phyloP scores from a whole-genome alignment of 2,797 vertebrate genomes.

The Pteronotus mesoamericanus region DNA sequence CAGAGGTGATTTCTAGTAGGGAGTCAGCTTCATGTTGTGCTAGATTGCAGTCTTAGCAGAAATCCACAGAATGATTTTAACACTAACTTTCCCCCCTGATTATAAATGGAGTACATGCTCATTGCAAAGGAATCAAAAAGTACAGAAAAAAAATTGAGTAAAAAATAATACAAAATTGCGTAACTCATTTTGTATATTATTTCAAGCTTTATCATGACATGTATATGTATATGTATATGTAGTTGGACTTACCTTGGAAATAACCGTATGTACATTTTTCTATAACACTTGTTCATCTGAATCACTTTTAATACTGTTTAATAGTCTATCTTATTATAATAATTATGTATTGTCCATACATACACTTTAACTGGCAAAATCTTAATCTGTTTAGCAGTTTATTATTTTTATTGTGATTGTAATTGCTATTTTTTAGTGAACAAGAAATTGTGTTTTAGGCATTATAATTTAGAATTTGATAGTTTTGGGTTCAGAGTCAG shows the following conservation, averaged over 20 bases:
- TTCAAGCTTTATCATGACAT: neutral
- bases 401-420: neutral
- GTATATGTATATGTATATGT: neutral
- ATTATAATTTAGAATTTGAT: neutral
- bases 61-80: neutral
- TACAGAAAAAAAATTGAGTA: neutral
- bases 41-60: neutral
- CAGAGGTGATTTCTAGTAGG: neutral
- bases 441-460: neutral
- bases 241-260: neutral
- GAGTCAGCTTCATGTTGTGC: neutral
- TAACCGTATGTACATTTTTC: neutral
- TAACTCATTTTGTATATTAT: neutral
- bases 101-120: neutral
- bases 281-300: neutral
- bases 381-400: neutral
- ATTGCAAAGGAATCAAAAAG: neutral
- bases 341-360: neutral
- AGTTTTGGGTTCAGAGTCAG: no score
- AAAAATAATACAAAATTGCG: neutral
- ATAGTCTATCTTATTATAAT: neutral
- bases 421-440: neutral
- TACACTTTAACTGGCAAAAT: neutral
- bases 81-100: neutral
- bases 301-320: neutral